Evolutionary conservation across 92 coral and sea anemone species (phyloP).

Genomic region (Phymanthus crucifer): DNA sequence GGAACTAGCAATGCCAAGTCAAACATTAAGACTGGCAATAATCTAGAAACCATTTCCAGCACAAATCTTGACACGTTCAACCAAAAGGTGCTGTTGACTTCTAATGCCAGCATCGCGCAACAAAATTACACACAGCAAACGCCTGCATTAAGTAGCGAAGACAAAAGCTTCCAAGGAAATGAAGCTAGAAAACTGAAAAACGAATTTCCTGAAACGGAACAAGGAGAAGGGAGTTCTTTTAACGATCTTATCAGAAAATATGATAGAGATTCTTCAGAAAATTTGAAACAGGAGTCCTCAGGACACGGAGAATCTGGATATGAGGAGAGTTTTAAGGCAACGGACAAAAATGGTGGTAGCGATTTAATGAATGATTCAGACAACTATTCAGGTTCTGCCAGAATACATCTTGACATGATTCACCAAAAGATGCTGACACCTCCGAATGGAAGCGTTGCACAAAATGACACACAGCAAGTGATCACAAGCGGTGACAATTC

Average conservation of each 20-base stretch:
- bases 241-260: neutral
- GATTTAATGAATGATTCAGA: neutral
- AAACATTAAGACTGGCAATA: neutral
- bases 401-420: neutral
- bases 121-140: neutral
- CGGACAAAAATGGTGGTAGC: neutral
- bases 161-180: neutral
- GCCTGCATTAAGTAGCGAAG: neutral
- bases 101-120: neutral
- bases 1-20: neutral
- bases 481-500: neutral
- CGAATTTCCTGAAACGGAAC: neutral
- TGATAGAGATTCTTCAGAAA: too few species aligned
- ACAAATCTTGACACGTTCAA: neutral
- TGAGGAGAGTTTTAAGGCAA: neutral
- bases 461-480: neutral
- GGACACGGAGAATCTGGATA: neutral
- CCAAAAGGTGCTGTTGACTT: neutral
- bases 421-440: neutral
- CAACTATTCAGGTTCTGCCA: neutral
- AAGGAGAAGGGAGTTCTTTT: slow-evolving; percentile 2
- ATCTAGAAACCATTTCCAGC: neutral
- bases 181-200: neutral
- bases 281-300: too few species aligned
- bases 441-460: neutral